Evolutionary conservation across 2,888 invertebrate genomes (phyloP), one percentile per base, ranked within the genome.

Genomic region (Pemphredon lugubris): DNA sequence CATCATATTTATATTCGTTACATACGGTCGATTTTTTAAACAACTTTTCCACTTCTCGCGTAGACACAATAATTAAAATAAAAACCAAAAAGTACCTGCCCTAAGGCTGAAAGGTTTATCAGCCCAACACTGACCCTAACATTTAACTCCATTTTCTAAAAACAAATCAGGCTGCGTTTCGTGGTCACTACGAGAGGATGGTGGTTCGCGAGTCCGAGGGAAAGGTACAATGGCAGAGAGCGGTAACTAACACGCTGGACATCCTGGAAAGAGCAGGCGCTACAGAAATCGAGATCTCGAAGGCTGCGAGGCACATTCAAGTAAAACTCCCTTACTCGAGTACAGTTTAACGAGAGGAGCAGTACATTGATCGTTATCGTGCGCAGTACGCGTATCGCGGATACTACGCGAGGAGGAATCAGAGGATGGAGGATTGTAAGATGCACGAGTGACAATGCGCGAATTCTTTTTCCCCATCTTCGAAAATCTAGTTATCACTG

Each of bases 191-290:
- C 69, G 79, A 87, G 39, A 79, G 75, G 60, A 83, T 87, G 83
- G 44, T 73, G 5, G 39, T 81, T 32, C 73, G 75, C 21, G 85
- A 88, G 65, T 61, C 79, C n/a, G 73, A 69, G 16, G 86, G 86
- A 5, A 83, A 85, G 59, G 65, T 86, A 47, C 83, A 84, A 23
- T 89, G 88, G 88, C 85, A 87, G 63, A 79, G 76, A 65, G 86
- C 88, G 1, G 77, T 83, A n/a, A 53, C 57, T 5, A 86, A 80
- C 14, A 88, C 88, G 0, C 51, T 86, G 53, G 67, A 84, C n/a
- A 86, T 88, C 50, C 68, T 88, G 51, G 77, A 67, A 58, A 87
- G 83, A 53, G 74, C 83, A 18, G 86, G 86, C 37, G 82, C 86
- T 5, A 80, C 84, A 32, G 74, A 81, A 55, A 48, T 32, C n/a